Evolutionary conservation across 2,888 invertebrate genomes (phyloP).

Genomic region (Seira musarum): DNA sequence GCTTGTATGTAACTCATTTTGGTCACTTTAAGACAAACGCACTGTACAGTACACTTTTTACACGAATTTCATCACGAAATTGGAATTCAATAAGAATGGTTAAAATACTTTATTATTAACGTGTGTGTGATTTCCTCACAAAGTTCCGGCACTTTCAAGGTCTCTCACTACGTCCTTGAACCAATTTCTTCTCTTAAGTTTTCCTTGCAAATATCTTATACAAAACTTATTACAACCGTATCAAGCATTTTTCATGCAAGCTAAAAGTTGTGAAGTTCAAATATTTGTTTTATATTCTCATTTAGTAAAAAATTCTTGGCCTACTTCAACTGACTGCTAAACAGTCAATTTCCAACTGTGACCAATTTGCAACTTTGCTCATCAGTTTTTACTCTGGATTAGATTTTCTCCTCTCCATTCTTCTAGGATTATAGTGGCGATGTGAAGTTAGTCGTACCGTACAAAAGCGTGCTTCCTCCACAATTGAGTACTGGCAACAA

Average conservation of each 20-base stretch:
- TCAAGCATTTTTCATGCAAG: no score
- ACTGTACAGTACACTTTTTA: no score
- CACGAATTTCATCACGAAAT: background rate
- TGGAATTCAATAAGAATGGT: background rate
- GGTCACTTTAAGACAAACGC: background rate
- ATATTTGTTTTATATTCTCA: background rate
- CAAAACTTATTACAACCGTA: no score
- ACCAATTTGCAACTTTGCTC: background rate
- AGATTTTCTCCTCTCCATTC: conserved; percentile 13
- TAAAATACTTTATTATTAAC: no score
- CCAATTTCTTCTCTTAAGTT: conserved; percentile 16
- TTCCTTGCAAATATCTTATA: background rate
- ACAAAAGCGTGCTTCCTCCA: conserved; percentile 44
- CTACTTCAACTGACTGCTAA: background rate
- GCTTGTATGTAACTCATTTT: conserved; percentile 69
- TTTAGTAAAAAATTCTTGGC: background rate
- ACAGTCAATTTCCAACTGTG: conserved; percentile 13
- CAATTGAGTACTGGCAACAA: conserved; percentile 49
- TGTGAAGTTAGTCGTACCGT: background rate
- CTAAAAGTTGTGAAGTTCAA: background rate
- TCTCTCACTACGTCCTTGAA: conserved; percentile 33
- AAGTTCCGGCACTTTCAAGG: conserved; percentile 58
- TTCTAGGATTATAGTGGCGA: background rate
- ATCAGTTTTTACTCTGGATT: background rate
- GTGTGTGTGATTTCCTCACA: conserved; percentile 1